Conservation (phyloP, 2,113 vertebrate genomes). For the Rhagologus leucostigma region DNA sequence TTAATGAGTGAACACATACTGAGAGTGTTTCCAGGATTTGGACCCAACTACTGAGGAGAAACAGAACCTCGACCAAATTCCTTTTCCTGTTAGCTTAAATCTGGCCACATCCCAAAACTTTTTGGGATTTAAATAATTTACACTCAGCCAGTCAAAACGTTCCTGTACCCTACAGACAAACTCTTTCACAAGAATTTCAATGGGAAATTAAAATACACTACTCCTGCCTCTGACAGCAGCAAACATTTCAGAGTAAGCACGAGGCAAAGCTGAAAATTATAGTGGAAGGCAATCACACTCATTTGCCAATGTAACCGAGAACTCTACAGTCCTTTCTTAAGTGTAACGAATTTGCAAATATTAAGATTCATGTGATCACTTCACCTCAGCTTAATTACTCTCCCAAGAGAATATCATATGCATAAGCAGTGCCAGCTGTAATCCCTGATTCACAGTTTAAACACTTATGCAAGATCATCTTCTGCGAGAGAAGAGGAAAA, state of each 20-base stretch:
- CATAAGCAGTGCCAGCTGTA: not conserved
- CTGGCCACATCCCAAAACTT: not conserved
- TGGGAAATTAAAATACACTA: not conserved
- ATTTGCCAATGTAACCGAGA: not conserved
- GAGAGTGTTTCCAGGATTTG: not conserved
- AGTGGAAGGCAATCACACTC: not conserved
- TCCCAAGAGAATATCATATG: not conserved
- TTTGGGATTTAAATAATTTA: conserved; percentile 9
- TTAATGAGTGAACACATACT: not conserved
- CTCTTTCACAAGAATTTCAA: not conserved
- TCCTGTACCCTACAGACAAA: not conserved
- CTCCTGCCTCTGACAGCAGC: not conserved
- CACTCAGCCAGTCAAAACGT: not conserved
- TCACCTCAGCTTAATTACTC: conserved; percentile 35
- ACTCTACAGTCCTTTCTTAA: not conserved
- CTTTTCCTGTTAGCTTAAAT: not conserved
- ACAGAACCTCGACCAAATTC: not conserved
- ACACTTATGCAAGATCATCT: not conserved
- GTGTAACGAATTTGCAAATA: not conserved
- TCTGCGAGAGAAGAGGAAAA: not conserved
- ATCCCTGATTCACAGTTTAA: conserved; percentile 8
- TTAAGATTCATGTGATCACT: conserved; percentile 17
- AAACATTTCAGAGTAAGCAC: not conserved
- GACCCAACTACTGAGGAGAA: not conserved
- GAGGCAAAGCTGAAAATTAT: not conserved